Evolutionary conservation across 1,140 invertebrate genomes (phyloP).

Genomic region (Ptiloglossa arizonensis): DNA sequence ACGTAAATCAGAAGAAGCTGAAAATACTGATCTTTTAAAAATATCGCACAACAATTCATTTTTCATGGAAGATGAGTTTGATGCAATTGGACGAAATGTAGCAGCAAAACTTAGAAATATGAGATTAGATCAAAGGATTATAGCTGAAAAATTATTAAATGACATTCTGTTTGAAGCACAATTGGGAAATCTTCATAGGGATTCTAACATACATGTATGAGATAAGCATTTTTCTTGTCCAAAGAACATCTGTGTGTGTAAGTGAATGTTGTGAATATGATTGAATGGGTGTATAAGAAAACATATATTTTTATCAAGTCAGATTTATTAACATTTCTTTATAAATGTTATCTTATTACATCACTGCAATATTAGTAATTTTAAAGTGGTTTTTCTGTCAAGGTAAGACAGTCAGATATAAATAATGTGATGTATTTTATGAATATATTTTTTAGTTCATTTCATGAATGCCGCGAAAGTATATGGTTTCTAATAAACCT

Average conservation of each 20-base stretch:
- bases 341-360: conserved; percentile 14
- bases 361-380: conserved; percentile 6
- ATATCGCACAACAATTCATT: conserved; percentile 72
- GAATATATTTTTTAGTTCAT: conserved; percentile 26
- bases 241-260: conserved; percentile 15
- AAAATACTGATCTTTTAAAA: conserved; percentile 71
- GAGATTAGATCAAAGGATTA: conserved; percentile 80
- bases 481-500: background rate
- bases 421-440: conserved; percentile 34
- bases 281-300: conserved; percentile 7
- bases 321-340: conserved; percentile 22
- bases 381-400: conserved; percentile 2
- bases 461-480: background rate
- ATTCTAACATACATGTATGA: conserved; percentile 78
- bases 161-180: conserved; percentile 80
- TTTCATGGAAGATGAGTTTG: conserved; percentile 77
- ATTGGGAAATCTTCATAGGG: conserved; percentile 78
- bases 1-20: conserved; percentile 71
- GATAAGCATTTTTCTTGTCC: background rate
- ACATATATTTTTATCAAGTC: conserved; percentile 32
- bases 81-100: conserved; percentile 79
- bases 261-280: conserved; percentile 9
- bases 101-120: conserved; percentile 79
- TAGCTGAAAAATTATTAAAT: conserved; percentile 80
- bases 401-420: background rate